Evolutionary conservation across 1,140 invertebrate species (phyloP).

Genomic region (Caenorhabditis tropicalis): DNA sequence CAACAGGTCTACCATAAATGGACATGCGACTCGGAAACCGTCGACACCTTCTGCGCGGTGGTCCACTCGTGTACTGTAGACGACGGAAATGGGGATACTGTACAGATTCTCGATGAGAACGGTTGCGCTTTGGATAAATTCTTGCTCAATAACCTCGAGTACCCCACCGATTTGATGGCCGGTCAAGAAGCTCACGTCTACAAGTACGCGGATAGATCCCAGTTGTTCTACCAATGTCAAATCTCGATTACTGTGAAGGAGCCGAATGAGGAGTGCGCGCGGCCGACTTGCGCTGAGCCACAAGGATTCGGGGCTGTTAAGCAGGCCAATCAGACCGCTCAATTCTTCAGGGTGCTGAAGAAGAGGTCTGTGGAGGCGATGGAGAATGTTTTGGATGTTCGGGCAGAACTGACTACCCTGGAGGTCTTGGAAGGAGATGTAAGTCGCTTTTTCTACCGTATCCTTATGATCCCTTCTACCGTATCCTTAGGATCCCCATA

Average conservation of each 20-base stretch:
- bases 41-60: slow-evolving; percentile 60
- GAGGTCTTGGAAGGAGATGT: slow-evolving; percentile 55
- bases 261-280: slow-evolving; percentile 56
- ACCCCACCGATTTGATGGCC: slow-evolving; percentile 61
- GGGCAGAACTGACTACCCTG: slow-evolving; percentile 55
- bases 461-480: no score
- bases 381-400: slow-evolving; percentile 57
- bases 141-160: slow-evolving; percentile 60
- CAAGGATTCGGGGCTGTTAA: slow-evolving; percentile 56
- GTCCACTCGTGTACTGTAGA: slow-evolving; percentile 61
- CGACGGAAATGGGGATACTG: slow-evolving; percentile 60
- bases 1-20: slow-evolving; percentile 63
- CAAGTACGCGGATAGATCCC: slow-evolving; percentile 60
- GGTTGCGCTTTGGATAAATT: slow-evolving; percentile 58
- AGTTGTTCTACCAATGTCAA: slow-evolving; percentile 62
- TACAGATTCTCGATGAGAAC: slow-evolving; percentile 59
- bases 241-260: slow-evolving; percentile 63
- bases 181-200: slow-evolving; percentile 63
- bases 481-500: no score
- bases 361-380: slow-evolving; percentile 33
- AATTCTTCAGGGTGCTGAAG: slow-evolving; percentile 53
- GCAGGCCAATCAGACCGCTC: slow-evolving; percentile 43
- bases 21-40: slow-evolving; percentile 61
- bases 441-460: not conserved
- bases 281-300: slow-evolving; percentile 57